Evolutionary conservation across 2,888 invertebrate genomes (phyloP).

Genomic region (Lycophotia porphyrea): DNA sequence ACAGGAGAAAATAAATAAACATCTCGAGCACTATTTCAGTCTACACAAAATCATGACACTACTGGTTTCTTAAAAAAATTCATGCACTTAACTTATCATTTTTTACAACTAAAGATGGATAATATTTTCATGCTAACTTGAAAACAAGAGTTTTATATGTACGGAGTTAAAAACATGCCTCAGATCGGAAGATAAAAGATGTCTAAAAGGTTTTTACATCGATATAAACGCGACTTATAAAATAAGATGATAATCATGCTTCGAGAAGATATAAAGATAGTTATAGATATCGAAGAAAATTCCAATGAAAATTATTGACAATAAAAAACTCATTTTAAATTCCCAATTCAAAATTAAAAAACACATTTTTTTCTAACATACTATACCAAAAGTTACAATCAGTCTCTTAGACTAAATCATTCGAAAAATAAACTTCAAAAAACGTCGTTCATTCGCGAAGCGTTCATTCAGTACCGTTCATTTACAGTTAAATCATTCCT

Average conservation of each 20-base stretch:
- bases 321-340: not conserved
- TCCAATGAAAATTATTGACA: conserved; percentile 17
- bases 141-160: not conserved
- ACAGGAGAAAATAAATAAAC: not conserved
- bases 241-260: conserved; percentile 13
- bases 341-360: not conserved
- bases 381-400: conserved; percentile 26
- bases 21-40: not conserved
- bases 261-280: conserved; percentile 1
- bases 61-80: not conserved
- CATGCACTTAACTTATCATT: conserved; percentile 29
- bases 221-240: not conserved
- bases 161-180: conserved; percentile 20
- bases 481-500: conserved; percentile 50
- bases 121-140: conserved; percentile 21
- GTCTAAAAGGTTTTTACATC: conserved; percentile 1
- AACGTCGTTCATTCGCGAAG: conserved; percentile 47
- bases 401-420: conserved; percentile 28
- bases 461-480: conserved; percentile 52
- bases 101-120: not conserved
- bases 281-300: not conserved
- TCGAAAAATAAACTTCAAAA: conserved; percentile 8
- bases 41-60: not conserved
- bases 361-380: conserved; percentile 3
- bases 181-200: not conserved